Evolutionary conservation across 2,113 vertebrate species (phyloP).

Genomic region (Microtus montanus): DNA sequence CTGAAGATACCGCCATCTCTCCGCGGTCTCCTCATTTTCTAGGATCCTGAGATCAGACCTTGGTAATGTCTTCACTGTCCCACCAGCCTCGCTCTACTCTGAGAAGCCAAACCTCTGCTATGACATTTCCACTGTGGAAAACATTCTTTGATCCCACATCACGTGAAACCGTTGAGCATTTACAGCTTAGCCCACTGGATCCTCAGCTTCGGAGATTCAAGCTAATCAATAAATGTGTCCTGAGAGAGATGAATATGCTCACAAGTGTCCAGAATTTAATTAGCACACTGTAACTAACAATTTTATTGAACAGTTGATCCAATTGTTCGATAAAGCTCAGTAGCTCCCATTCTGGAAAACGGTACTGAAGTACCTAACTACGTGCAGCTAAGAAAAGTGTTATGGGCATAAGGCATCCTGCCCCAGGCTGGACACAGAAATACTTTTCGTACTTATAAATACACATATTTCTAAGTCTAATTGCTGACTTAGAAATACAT

Average conservation of each 20-base stretch:
- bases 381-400: not conserved
- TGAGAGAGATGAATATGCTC: not conserved
- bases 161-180: not conserved
- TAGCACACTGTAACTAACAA: not conserved
- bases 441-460: not conserved
- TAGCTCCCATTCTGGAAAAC: conserved; percentile 19
- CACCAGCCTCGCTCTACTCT: not conserved
- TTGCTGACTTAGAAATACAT: not conserved
- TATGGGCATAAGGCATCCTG: not conserved
- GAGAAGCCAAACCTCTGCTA: not conserved
- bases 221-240: not conserved
- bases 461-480: no score
- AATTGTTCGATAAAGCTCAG: not conserved
- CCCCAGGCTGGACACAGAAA: not conserved
- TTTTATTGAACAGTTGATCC: conserved; percentile 20
- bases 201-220: not conserved
- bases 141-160: not conserved
- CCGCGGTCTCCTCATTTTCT: not conserved
- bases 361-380: not conserved
- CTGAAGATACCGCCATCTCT: rapidly evolving
- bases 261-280: not conserved
- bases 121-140: not conserved
- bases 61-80: not conserved
- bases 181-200: not conserved
- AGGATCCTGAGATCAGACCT: not conserved